A percentile compares a stretch with the other conserved stretches of the same genome.
Conservation (phyloP, 2,797 vertebrate species). For the Apogon hyalosoma region DNA sequence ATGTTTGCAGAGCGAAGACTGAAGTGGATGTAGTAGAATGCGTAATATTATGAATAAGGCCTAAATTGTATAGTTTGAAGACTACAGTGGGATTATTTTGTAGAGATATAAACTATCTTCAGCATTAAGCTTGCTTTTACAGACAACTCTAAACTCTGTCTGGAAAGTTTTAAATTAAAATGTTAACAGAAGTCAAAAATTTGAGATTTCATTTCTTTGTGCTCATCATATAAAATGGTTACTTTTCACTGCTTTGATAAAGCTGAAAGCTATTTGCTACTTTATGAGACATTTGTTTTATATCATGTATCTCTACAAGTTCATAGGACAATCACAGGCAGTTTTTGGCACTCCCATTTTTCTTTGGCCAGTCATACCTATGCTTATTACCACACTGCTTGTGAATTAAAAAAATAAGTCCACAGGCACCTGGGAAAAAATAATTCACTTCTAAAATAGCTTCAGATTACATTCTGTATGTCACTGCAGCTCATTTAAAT, state of each 20-base stretch:
- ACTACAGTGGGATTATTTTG: no score
- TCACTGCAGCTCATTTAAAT: conserved; percentile 11
- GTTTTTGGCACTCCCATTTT: not conserved
- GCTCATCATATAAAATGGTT: conserved; percentile 8
- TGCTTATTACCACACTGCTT: not conserved
- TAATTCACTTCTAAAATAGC: not conserved
- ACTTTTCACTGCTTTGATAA: not conserved
- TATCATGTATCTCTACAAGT: not conserved
- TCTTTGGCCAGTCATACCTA: conserved; percentile 20
- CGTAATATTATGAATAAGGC: no score
- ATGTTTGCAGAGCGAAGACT: no score
- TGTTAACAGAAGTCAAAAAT: not conserved
- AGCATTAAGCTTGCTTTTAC: no score
- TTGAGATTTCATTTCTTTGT: not conserved
- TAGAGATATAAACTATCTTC: no score
- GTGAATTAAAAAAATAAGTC: not conserved
- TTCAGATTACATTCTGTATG: not conserved
- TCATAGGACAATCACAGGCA: conserved; percentile 36
- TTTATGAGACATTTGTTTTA: conserved; percentile 8
- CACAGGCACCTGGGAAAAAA: conserved; percentile 10
- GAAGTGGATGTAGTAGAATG: no score
- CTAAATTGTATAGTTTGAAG: no score
- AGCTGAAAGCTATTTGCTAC: conserved; percentile 10
- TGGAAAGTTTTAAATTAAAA: no score
- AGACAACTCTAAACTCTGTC: no score